These are phyloP conservation scores for Hololepta plana DNA, from an alignment of 2,888 invertebrate genomes.

Conservation along the genomic window DNA sequence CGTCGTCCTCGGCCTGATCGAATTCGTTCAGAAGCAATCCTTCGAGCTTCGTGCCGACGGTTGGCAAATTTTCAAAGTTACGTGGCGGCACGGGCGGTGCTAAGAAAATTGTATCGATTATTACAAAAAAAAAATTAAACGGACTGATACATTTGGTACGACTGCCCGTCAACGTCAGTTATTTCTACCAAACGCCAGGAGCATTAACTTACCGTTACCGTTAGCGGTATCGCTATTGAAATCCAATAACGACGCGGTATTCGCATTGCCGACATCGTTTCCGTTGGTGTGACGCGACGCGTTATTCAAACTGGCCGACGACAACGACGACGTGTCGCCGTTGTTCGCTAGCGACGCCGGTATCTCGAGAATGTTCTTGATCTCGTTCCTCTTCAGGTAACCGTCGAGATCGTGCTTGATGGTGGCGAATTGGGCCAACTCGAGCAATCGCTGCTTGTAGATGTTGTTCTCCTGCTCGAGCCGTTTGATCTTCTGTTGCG, in stretches of 20 bases:
- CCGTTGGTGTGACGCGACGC: constrained; percentile 12
- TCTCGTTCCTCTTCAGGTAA: constrained; percentile 30
- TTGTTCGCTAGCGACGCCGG: constrained; percentile 19
- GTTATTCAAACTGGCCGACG: too few species aligned
- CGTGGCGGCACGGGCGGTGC: constrained; percentile 32
- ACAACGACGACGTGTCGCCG: constrained; percentile 7
- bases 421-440: constrained; percentile 33
- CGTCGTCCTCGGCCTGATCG: constrained; percentile 54
- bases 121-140: constrained; percentile 4
- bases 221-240: constrained; percentile 17
- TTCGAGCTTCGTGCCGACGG: constrained; percentile 62
- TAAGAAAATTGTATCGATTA: too few species aligned
- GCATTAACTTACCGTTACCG: constrained; percentile 17
- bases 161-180: too few species aligned
- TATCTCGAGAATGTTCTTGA: constrained; percentile 32
- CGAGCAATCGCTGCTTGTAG: constrained; percentile 64
- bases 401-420: constrained; percentile 33
- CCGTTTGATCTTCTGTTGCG: constrained; percentile 75
- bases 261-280: constrained; percentile 8
- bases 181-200: too few species aligned
- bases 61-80: constrained; percentile 27
- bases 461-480: constrained; percentile 72
- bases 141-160: too few species aligned
- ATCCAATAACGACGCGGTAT: too few species aligned
- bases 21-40: constrained; percentile 61